Evolutionary conservation across 2,797 vertebrate species (phyloP).

Genomic region (Cygnus olor): DNA sequence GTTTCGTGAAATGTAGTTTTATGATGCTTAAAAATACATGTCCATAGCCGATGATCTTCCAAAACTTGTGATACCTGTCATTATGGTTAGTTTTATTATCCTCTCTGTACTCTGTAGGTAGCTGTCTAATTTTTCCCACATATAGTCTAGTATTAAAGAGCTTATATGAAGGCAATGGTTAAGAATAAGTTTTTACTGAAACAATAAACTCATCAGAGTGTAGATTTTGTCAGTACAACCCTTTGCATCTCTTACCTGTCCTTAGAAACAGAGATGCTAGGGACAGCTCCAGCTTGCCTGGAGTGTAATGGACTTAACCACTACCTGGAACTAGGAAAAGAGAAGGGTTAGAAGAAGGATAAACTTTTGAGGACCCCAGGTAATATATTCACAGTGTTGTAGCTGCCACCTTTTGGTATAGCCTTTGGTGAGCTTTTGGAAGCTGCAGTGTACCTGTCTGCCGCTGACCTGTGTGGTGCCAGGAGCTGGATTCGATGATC

Average conservation of each 20-base stretch:
- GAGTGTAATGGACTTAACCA: neutral
- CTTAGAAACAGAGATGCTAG: neutral
- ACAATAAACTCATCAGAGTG: neutral
- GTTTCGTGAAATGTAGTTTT: neutral
- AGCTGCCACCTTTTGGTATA: neutral
- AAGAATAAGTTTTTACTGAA: constrained; percentile 47
- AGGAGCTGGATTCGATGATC: too few relatives aligned
- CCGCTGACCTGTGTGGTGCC: neutral
- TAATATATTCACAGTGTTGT: neutral
- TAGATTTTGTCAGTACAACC: neutral
- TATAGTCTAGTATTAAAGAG: constrained; percentile 40
- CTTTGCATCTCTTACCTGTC: neutral
- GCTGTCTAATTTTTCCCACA: neutral
- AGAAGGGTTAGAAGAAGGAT: neutral
- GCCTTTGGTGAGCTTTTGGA: neutral
- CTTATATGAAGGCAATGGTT: constrained; percentile 43
- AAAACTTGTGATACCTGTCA: neutral
- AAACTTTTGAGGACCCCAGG: neutral
- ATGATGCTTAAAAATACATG: neutral
- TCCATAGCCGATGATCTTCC: neutral
- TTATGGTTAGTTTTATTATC: neutral
- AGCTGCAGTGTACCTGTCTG: neutral
- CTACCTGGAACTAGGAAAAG: neutral
- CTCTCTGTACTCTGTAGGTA: neutral
- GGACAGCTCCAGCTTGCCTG: neutral